Conservation (phyloP, 2,797 vertebrate species). For the Ispidina lecontei region DNA sequence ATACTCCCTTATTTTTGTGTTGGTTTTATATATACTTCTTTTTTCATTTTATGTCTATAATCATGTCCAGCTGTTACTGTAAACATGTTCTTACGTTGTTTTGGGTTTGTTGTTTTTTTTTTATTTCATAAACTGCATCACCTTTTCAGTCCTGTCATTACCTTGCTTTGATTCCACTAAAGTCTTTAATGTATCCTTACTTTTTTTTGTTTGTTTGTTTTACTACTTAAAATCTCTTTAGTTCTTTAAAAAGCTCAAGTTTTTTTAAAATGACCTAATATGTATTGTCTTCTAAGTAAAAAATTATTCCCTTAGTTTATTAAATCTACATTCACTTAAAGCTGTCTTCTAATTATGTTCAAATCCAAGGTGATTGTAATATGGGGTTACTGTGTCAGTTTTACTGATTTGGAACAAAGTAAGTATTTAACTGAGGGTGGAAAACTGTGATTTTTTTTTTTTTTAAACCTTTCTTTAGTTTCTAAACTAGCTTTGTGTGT, state of each 20-base stretch:
- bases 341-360: neutral
- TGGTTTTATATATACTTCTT: neutral
- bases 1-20: neutral
- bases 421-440: neutral
- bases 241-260: neutral
- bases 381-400: neutral
- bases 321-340: neutral
- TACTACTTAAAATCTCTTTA: neutral
- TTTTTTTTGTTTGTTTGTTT: neutral
- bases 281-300: neutral
- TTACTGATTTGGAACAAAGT: neutral
- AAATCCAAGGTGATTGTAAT: neutral
- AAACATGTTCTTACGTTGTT: neutral
- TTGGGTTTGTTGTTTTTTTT: neutral
- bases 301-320: neutral
- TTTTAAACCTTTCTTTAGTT: neutral
- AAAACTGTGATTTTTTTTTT: neutral
- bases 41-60: neutral
- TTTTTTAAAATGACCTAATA: neutral
- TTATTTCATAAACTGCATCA: neutral
- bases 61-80: neutral
- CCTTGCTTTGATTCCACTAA: neutral
- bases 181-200: neutral
- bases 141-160: neutral
- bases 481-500: neutral